Conservation (phyloP, 2,888 invertebrate species). For the Pristionchus fissidentatus region DNA sequence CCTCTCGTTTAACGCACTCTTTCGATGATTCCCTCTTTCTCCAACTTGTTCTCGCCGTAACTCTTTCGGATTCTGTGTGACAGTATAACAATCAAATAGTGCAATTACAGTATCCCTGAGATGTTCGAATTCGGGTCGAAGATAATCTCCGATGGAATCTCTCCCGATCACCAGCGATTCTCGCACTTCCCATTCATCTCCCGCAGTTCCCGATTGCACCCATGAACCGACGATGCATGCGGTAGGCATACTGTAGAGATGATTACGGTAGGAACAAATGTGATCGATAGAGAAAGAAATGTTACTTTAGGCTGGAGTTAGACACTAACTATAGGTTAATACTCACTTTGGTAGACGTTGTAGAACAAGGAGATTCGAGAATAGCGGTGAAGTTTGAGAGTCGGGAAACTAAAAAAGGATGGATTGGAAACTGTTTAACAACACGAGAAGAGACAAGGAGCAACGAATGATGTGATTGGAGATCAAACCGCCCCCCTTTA, state of each 20-base stretch:
- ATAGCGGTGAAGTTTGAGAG: not conserved
- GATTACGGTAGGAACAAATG: not conserved
- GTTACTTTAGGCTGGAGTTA: too few species aligned
- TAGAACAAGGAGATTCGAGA: not conserved
- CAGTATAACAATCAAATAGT: not conserved
- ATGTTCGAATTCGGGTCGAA: constrained; percentile 20
- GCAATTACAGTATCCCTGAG: not conserved
- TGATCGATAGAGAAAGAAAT: not conserved
- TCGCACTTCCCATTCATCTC: constrained; percentile 23
- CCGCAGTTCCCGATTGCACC: constrained; percentile 41
- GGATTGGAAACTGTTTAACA: too few species aligned
- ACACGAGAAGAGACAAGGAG: not conserved
- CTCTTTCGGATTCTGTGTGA: too few species aligned
- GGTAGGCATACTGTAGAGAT: constrained; percentile 7
- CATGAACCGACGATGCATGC: constrained; percentile 46
- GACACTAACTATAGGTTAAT: too few species aligned
- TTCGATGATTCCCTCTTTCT: too few species aligned
- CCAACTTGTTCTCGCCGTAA: too few species aligned
- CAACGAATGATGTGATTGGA: not conserved
- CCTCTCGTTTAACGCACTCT: not conserved
- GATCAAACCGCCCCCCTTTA: not conserved
- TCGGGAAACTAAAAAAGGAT: not conserved
- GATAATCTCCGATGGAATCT: constrained; percentile 34
- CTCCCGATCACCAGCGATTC: constrained; percentile 37
- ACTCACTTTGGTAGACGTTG: not conserved